Evolutionary conservation across 2,888 invertebrate genomes (phyloP).

Genomic region (Cataglyphis rosenhaueri): DNA sequence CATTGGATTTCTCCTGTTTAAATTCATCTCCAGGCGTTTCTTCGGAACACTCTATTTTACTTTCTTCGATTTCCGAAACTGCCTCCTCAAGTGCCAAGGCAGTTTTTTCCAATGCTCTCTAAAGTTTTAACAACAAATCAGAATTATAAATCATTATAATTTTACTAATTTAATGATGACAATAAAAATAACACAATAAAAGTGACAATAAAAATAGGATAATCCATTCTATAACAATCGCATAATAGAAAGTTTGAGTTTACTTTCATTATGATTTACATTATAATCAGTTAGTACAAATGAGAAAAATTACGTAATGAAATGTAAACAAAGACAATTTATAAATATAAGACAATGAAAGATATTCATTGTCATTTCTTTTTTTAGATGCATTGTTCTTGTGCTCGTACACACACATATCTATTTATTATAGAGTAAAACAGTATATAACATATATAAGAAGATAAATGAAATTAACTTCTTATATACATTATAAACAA

Average conservation of each 20-base stretch:
- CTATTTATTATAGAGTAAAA: not conserved
- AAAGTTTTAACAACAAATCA: slow-evolving; percentile 54
- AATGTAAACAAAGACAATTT: not conserved
- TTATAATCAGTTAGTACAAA: not conserved
- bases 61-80: slow-evolving; percentile 77
- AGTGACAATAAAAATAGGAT: slow-evolving; percentile 32
- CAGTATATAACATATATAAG: not conserved
- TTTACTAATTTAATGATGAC: not conserved
- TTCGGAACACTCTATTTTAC: slow-evolving; percentile 74
- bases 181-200: too few relatives aligned
- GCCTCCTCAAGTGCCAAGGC: slow-evolving; percentile 77
- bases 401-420: not conserved
- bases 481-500: not conserved
- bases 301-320: slow-evolving; percentile 9
- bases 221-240: not conserved
- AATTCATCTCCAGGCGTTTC: slow-evolving; percentile 66
- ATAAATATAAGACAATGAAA: not conserved
- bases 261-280: not conserved
- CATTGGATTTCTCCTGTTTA: slow-evolving; percentile 76
- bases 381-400: not conserved
- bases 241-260: not conserved
- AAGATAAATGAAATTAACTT: not conserved
- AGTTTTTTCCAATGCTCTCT: slow-evolving; percentile 82
- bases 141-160: slow-evolving; percentile 34
- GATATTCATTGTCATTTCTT: not conserved